Percentiles rank a stretch among this genome's conserved stretches.
Evolutionary conservation across 2,113 vertebrate genomes (phyloP).

Genomic region (Acanthochromis polyacanthus): DNA sequence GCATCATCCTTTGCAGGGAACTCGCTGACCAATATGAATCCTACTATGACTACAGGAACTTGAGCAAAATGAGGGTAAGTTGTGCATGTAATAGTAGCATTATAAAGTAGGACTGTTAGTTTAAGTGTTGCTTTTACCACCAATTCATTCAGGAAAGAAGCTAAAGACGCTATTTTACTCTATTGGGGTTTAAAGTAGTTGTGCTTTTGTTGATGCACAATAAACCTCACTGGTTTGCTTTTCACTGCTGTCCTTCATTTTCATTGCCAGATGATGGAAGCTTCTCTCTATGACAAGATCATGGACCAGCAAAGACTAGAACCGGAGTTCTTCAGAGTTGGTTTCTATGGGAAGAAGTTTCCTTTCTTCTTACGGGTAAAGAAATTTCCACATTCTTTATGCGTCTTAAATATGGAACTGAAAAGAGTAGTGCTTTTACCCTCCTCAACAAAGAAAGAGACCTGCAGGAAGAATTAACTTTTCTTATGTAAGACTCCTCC

Average conservation of each 20-base stretch:
- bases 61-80: conserved; percentile 99
- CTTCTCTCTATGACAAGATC: conserved; percentile 98
- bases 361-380: conserved; percentile 98
- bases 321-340: conserved; percentile 98
- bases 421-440: conserved; percentile 2
- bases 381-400: conserved; percentile 18
- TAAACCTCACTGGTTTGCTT: not conserved
- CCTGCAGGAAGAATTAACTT: conserved; percentile 47
- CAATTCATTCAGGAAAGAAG: not conserved
- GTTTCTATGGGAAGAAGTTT: conserved; percentile 99
- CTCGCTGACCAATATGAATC: conserved; percentile 97
- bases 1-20: conserved; percentile 96
- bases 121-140: not conserved
- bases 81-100: not conserved
- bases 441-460: conserved; percentile 9
- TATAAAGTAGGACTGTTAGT: too few species aligned
- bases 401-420: conserved; percentile 7
- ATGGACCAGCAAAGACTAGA: conserved; percentile 99
- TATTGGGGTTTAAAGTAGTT: too few species aligned
- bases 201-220: too few species aligned
- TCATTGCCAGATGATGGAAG: conserved; percentile 92
- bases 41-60: conserved; percentile 98
- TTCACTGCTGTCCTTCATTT: not conserved
- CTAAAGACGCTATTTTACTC: not conserved
- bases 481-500: conserved; percentile 60